Conservation (phyloP, 2,888 invertebrate species). For the Xanthostigma xanthostigma region DNA sequence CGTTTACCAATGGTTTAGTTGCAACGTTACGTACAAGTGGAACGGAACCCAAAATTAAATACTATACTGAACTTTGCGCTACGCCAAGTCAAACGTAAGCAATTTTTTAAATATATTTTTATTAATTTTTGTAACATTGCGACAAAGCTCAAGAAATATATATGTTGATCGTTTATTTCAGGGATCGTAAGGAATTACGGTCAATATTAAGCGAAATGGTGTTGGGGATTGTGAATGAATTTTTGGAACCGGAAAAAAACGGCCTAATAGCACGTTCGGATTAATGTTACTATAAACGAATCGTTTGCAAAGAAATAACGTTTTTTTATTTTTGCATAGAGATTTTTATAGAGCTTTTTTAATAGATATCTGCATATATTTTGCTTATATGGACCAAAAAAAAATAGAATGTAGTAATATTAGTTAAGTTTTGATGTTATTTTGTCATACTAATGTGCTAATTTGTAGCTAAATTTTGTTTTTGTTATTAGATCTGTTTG, state of each 20-base stretch:
- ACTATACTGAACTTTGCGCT: constrained; percentile 84
- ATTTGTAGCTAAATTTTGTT: too few species aligned
- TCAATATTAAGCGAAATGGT: constrained; percentile 57
- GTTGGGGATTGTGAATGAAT: constrained; percentile 58
- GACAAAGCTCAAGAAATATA: not conserved
- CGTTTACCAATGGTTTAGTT: constrained; percentile 71
- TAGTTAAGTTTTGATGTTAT: too few species aligned
- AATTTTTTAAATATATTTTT: constrained; percentile 6
- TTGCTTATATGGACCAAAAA: not conserved
- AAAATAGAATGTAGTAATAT: too few species aligned
- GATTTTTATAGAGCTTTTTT: not conserved
- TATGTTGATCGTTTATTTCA: constrained; percentile 29
- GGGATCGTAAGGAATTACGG: constrained; percentile 49
- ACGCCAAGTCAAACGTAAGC: constrained; percentile 45
- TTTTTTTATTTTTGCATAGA: too few species aligned
- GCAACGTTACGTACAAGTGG: constrained; percentile 90
- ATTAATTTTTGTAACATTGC: constrained; percentile 1
- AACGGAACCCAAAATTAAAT: constrained; percentile 98
- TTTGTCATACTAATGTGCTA: too few species aligned
- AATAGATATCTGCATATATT: not conserved
- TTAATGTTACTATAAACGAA: constrained; percentile 10
- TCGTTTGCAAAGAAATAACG: too few species aligned
- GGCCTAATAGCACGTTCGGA: constrained; percentile 32
- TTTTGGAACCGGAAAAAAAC: constrained; percentile 64
- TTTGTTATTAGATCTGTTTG: too few species aligned